Evolutionary conservation across 2,888 invertebrate genomes (phyloP), one percentile per base, ranked within the genome.

Genomic region (Pristionchus maxplancki): DNA sequence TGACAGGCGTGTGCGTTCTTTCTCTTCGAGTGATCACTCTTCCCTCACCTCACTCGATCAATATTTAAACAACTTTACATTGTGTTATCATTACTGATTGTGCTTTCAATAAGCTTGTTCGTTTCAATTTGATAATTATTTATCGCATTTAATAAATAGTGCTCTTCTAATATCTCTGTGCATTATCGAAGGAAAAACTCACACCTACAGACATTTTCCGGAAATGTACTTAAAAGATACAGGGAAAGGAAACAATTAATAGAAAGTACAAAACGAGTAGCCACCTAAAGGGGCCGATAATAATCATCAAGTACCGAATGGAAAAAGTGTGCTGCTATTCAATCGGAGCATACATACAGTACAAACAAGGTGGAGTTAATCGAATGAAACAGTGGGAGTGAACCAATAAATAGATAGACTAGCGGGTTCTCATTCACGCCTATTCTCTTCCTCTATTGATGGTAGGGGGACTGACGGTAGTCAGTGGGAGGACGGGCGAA

Each of bases 401-500:
- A 62, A 58, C 4, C 37, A 62, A 84, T 62, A 17, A 84, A 84
- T 37, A 62, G 53, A 62, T 84, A 53, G 83, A 84, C 53, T 84
- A 84, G 37, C 62, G 84, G 34, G 20, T 48, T 40, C 31, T 78
- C 44, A 50, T 31, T 50, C 82, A 37, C 44, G 15, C 48, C 50
- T 82, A 82, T 82, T 74, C 82, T 28, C 48, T 48, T 28, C 62
- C 40, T 40, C 62, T 84, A 84, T 84, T 86, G 50, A 17, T 92
- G 91, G 85, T 91, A 92, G 37, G 91, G 92, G 64, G 92, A 92
- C 74, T 91, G 91, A 74, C 91, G 90, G 86, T 90, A 92, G 40
- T 74, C 78, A 28, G 84, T 87, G 17, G 92, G 91, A 40, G 90
- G 90, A 83, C 92, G 86, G 28, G 92, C 90, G 81, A 92, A 92